A percentile compares a stretch with the other conserved stretches of the same genome.
Evolutionary conservation across 2,888 invertebrate genomes (phyloP).

Genomic region (Polietes domitor): DNA sequence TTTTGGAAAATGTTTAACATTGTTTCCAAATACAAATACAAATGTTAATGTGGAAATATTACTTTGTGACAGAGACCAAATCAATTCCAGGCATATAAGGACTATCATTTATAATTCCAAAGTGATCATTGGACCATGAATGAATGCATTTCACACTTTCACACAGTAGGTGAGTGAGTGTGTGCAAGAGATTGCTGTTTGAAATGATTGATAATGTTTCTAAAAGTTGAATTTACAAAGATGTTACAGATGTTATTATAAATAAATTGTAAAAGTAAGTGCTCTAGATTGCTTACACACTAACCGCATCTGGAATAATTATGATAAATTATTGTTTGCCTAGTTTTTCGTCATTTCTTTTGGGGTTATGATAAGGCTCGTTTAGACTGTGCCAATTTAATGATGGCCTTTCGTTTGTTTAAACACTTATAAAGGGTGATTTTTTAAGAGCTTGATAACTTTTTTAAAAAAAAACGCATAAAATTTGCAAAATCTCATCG

Average conservation of each 20-base stretch:
- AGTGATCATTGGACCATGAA: not conserved
- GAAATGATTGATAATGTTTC: not conserved
- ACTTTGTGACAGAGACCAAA: not conserved
- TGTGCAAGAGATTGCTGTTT: not conserved
- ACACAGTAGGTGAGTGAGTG: not conserved
- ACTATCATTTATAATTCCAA: not conserved
- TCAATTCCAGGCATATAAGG: not conserved
- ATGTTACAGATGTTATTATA: not conserved
- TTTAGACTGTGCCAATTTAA: too few relatives aligned
- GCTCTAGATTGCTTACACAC: not conserved
- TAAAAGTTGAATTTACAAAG: not conserved
- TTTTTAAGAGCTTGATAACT: too few relatives aligned
- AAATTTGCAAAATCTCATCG: too few relatives aligned
- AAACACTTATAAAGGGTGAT: too few relatives aligned
- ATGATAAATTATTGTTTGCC: not conserved
- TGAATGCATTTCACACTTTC: conserved; percentile 9
- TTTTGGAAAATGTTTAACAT: not conserved
- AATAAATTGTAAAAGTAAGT: not conserved
- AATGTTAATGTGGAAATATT: not conserved
- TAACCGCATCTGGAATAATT: not conserved
- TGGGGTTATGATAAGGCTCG: too few relatives aligned
- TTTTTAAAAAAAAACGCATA: too few relatives aligned
- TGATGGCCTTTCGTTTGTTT: too few relatives aligned
- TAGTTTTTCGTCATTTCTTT: not conserved
- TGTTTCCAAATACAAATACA: not conserved